Evolutionary conservation across 2,113 vertebrate genomes (phyloP).

Genomic region (Ardeotis arabs): DNA sequence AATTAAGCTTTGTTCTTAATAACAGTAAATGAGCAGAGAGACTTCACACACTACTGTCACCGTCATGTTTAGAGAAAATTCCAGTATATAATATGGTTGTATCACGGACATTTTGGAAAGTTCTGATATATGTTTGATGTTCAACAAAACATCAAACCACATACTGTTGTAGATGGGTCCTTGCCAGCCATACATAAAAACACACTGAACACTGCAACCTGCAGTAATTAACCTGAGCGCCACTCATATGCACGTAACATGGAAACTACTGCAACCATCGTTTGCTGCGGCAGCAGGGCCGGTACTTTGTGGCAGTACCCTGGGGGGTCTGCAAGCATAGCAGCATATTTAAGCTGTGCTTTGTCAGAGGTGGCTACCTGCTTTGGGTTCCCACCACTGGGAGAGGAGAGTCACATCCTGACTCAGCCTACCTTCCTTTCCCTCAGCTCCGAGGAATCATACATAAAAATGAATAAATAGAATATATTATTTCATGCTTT

Average conservation of each 20-base stretch:
- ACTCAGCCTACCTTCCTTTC: neutral
- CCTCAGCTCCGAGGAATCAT: neutral
- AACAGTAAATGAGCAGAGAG: neutral
- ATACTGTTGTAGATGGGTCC: neutral
- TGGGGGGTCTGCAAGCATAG: neutral
- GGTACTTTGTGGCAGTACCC: neutral
- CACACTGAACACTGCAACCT: neutral
- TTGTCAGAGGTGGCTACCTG: neutral
- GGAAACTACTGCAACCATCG: neutral
- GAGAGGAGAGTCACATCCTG: neutral
- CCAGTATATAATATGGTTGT: neutral
- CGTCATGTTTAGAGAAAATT: rapidly evolving
- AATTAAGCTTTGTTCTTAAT: neutral
- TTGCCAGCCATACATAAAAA: neutral
- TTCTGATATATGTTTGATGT: neutral
- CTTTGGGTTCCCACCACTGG: neutral
- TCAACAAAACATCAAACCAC: neutral
- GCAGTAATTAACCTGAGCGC: neutral
- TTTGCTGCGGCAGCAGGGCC: neutral
- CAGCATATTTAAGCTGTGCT: neutral
- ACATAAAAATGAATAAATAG: neutral
- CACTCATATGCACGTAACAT: rapidly evolving
- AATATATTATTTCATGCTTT: neutral
- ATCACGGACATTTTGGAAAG: neutral
- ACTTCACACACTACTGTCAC: neutral